Evolutionary conservation across 2,888 invertebrate genomes (phyloP).

Genomic region (Megaustenia siamemsis): DNA sequence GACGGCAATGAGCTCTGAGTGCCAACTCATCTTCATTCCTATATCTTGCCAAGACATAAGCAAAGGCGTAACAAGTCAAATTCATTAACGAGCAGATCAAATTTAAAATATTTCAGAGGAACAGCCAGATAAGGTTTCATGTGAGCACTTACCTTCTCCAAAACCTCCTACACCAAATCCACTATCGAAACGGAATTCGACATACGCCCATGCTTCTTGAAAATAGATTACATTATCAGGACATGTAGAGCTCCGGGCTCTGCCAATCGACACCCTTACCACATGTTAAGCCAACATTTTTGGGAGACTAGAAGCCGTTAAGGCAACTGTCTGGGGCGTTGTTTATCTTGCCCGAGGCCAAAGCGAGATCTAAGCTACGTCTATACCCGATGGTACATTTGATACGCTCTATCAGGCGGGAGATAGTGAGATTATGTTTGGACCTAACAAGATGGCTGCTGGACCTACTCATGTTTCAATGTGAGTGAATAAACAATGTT

Average conservation of each 20-base stretch:
- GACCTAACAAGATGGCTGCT: not conserved
- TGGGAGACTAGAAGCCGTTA: not conserved
- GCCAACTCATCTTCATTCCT: too few species aligned
- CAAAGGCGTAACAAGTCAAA: too few species aligned
- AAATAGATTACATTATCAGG: not conserved
- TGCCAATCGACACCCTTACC: not conserved
- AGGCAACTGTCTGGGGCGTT: not conserved
- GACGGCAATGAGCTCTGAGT: too few species aligned
- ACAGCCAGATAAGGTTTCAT: too few species aligned
- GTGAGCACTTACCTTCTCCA: too few species aligned
- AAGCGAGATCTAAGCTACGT: not conserved
- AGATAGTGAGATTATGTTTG: not conserved
- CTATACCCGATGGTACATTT: not conserved
- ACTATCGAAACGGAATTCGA: too few species aligned
- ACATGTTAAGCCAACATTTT: not conserved
- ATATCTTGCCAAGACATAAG: too few species aligned
- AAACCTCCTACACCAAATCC: too few species aligned
- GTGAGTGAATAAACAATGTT: not conserved
- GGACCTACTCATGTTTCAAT: not conserved
- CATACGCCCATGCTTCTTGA: not conserved
- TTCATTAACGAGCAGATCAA: too few species aligned
- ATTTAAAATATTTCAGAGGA: too few species aligned
- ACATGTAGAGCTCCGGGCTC: not conserved
- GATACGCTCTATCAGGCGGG: not conserved
- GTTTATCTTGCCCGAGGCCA: not conserved